Percentiles rank a stretch among this genome's conserved stretches.
Evolutionary conservation across 2,113 vertebrate species (phyloP).

Genomic region (Potamarius usumacintae): DNA sequence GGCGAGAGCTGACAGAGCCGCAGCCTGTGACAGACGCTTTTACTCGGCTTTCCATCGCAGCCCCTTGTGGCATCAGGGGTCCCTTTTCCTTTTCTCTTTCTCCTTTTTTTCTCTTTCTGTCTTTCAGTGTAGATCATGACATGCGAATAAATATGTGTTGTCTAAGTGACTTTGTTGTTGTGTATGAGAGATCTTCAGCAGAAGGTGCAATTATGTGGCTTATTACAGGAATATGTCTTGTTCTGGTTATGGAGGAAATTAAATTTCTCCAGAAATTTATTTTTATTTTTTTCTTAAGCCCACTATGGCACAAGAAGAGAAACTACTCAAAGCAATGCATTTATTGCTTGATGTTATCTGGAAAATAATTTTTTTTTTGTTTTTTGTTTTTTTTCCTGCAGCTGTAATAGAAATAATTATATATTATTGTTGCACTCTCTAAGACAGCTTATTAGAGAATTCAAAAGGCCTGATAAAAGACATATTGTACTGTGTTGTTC

Average conservation of each 20-base stretch:
- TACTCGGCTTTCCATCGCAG: constrained; percentile 67
- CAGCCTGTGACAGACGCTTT: constrained; percentile 71
- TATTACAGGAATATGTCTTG: constrained; percentile 80
- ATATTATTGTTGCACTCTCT: constrained; percentile 71
- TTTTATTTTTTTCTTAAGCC: constrained; percentile 61
- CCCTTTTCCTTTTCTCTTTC: constrained; percentile 40
- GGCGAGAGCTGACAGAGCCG: constrained; percentile 61
- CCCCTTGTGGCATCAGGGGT: constrained; percentile 68
- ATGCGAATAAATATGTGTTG: constrained; percentile 76
- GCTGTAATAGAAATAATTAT: constrained; percentile 73
- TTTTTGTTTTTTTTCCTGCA: constrained; percentile 56
- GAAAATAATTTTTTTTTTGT: constrained; percentile 60
- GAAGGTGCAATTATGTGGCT: constrained; percentile 73
- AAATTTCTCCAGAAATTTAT: constrained; percentile 75
- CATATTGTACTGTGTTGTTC: constrained; percentile 67
- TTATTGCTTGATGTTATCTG: constrained; percentile 74
- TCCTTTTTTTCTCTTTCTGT: constrained; percentile 35
- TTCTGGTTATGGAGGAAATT: constrained; percentile 77
- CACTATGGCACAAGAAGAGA: constrained; percentile 64
- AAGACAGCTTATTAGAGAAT: constrained; percentile 72
- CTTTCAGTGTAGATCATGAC: constrained; percentile 66
- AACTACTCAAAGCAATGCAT: constrained; percentile 73
- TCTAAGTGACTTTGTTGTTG: constrained; percentile 77
- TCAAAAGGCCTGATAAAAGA: constrained; percentile 70
- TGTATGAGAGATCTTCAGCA: constrained; percentile 71